Evolutionary conservation across 2,797 vertebrate genomes (phyloP), one percentile per base, ranked within the genome.

Genomic region (Natrix natrix): DNA sequence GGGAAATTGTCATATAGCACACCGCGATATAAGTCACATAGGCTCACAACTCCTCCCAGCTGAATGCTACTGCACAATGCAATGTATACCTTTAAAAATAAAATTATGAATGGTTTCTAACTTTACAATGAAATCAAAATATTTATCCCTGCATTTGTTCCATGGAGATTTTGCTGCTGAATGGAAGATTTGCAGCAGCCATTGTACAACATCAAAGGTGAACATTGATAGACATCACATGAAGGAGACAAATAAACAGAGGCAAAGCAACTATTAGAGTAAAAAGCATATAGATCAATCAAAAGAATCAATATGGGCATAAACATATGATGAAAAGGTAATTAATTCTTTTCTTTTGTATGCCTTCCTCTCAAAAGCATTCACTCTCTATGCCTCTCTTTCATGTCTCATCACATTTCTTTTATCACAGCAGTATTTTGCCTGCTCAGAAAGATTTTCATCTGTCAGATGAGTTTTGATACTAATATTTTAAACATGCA

Each of bases 241-340:
- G 4, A 52, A 92, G 28, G 94, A 95, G 48, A 28, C 94, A 96
- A 94, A 92, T 89, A 93, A 95, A 93, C 8, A 91, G 17, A 20
- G 94, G 43, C 20, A 95, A 87, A 66, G 20, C 43, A 94, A 90
- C 26, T 95, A 74, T 95, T 92, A 94, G 52, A 90, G 93, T 91
- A 94, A 93, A n/a, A 86, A 78, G 78, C 61, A 3, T 43, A 32
- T 59, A 90, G 93, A 91, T 88, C n/a, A 93, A 74, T 92, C 10
- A 93, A 90, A 95, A 91, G 63, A 91, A 86, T 59, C 0, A 92
- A 93, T 93, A 94, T 24, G 2, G 4, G 54, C 66, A 93, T 89
- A 89, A 95, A 94, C 32, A 91, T 93, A 92, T 83, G 0, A 14
- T 56, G 92, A 93, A 90, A 94, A 93, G 10, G 74, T 78, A 95